Percentiles rank a stretch among this genome's conserved stretches.
These are phyloP conservation scores for Drosophila fulvimacula DNA, from an alignment of 2,888 invertebrate genomes.

Conservation along the genomic window DNA sequence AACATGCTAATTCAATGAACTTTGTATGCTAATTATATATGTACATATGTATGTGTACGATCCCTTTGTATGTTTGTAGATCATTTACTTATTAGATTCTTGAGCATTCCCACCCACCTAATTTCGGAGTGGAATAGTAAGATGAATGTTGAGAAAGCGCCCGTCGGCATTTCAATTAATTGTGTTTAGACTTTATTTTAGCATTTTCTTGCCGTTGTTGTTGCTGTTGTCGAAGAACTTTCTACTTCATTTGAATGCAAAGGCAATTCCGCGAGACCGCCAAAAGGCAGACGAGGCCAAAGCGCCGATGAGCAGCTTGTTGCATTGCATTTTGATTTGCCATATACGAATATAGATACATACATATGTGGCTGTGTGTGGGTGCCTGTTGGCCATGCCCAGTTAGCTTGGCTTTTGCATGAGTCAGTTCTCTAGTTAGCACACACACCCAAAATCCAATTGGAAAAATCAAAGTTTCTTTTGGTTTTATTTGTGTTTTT, in stretches of 20 bases:
- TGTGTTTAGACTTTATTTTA: constrained; percentile 25
- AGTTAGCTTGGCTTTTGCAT: constrained; percentile 18
- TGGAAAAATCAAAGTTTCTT: constrained; percentile 10
- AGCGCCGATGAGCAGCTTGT: constrained; percentile 33
- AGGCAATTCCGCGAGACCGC: constrained; percentile 27
- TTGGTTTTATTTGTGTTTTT: neutral
- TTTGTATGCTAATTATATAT: constrained; percentile 13
- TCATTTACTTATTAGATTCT: constrained; percentile 2
- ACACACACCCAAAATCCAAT: constrained; percentile 44
- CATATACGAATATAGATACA: constrained; percentile 11
- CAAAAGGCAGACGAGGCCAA: constrained; percentile 34
- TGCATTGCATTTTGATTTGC: constrained; percentile 56
- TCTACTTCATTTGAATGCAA: constrained; percentile 76
- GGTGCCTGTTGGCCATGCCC: constrained; percentile 52
- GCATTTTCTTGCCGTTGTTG: constrained; percentile 15
- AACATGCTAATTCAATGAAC: constrained; percentile 25
- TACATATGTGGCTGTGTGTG: constrained; percentile 9
- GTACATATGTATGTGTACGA: neutral
- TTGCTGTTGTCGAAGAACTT: constrained; percentile 55
- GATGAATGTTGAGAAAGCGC: constrained; percentile 50
- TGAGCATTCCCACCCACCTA: constrained; percentile 18
- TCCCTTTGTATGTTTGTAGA: constrained; percentile 9
- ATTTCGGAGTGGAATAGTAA: constrained; percentile 3
- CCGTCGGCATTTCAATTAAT: constrained; percentile 63
- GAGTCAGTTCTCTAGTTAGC: constrained; percentile 49